Percentiles rank a stretch among this genome's conserved stretches.
Evolutionary conservation across 2,888 invertebrate genomes (phyloP).

Genomic region (Acanthosepion pharaonis): DNA sequence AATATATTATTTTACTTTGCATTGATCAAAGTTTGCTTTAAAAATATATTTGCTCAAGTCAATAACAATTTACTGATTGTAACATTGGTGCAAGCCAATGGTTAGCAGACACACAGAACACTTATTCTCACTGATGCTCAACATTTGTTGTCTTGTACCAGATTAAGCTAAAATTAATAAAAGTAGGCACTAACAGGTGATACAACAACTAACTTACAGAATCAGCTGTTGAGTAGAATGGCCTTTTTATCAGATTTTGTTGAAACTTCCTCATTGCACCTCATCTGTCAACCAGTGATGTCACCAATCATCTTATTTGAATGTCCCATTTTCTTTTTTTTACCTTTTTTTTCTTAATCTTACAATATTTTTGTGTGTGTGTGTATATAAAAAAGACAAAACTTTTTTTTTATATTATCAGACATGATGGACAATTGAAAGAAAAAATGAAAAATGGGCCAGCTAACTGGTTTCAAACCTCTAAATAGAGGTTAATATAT

Average conservation of each 20-base stretch:
- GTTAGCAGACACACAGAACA: neutral
- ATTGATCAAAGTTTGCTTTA: too few species aligned
- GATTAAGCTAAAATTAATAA: neutral
- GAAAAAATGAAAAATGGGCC: too few species aligned
- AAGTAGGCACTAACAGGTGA: neutral
- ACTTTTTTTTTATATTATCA: too few species aligned
- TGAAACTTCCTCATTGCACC: neutral
- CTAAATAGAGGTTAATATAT: too few species aligned
- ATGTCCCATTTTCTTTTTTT: neutral
- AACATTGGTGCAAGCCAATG: too few species aligned
- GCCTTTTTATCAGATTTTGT: neutral
- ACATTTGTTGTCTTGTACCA: neutral
- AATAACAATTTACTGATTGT: too few species aligned
- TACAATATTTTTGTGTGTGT: too few species aligned
- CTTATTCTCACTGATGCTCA: neutral
- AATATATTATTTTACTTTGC: neutral
- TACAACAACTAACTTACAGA: neutral
- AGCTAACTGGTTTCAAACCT: too few species aligned
- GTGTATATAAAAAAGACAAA: too few species aligned
- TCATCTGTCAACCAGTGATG: neutral
- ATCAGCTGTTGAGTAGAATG: neutral
- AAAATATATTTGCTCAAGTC: too few species aligned
- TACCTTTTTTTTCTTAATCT: too few species aligned
- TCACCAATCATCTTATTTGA: neutral
- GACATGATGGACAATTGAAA: too few species aligned